Evolutionary conservation across 2,888 invertebrate species (phyloP).

Genomic region (Steinernema carpocapsae): DNA sequence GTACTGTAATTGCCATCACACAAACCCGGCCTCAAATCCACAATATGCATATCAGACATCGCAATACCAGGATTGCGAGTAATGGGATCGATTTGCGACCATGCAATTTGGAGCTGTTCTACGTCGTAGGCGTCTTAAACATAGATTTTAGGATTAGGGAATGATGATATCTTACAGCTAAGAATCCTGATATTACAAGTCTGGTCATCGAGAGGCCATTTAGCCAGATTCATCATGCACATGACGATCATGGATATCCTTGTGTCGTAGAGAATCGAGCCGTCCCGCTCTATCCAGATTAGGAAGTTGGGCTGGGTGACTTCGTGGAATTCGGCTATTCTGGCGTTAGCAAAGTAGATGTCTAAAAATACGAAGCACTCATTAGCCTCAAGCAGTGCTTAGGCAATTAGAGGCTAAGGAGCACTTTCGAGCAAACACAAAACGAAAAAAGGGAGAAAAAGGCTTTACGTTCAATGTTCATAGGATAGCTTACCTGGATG

Average conservation of each 20-base stretch:
- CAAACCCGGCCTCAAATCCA: constrained; percentile 59
- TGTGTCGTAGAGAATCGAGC: constrained; percentile 56
- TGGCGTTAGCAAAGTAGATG: constrained; percentile 50
- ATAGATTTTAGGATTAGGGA: not conserved
- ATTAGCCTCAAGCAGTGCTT: too few species aligned
- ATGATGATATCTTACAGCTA: constrained; percentile 16
- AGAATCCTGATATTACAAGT: constrained; percentile 6
- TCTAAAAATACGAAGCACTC: too few species aligned
- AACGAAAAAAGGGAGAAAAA: too few species aligned
- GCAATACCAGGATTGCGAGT: constrained; percentile 49
- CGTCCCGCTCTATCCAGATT: constrained; percentile 55
- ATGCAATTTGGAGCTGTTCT: constrained; percentile 47
- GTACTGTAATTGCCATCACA: constrained; percentile 68
- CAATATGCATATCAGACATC: constrained; percentile 57
- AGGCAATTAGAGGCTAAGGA: too few species aligned
- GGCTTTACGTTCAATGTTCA: too few species aligned
- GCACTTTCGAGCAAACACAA: too few species aligned
- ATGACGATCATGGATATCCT: constrained; percentile 54
- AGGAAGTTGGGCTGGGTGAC: constrained; percentile 56
- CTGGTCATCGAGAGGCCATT: constrained; percentile 42
- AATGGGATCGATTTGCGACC: constrained; percentile 49
- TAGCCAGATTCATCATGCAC: constrained; percentile 49
- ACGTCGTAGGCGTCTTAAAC: constrained; percentile 53
- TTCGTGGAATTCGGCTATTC: constrained; percentile 54
- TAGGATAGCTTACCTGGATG: constrained; percentile 40